These are phyloP conservation scores for Simalia tracyae DNA, from an alignment of 2,797 vertebrate species.

Conservation along the genomic window DNA sequence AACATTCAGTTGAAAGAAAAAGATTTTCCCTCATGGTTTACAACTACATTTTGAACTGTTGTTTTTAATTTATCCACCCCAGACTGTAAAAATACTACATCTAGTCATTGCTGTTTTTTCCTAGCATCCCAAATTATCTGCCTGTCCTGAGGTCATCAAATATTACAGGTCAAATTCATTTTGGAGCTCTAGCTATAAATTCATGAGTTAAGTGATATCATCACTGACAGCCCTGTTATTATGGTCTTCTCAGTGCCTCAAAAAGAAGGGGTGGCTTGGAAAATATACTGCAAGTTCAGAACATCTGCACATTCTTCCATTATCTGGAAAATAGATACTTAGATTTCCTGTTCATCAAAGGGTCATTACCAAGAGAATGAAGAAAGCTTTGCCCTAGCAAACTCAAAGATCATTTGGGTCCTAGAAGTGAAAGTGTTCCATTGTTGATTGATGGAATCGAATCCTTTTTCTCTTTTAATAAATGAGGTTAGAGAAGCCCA, in stretches of 20 bases:
- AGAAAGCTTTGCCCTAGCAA: background rate
- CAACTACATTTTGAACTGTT: background rate
- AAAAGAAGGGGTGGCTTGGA: background rate
- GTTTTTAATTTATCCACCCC: background rate
- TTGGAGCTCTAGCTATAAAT: background rate
- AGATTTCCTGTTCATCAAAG: background rate
- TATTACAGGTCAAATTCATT: background rate
- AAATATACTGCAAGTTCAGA: background rate
- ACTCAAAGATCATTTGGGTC: background rate
- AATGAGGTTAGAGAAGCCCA: background rate
- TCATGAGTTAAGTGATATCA: background rate
- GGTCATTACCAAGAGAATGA: background rate
- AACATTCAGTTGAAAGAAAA: background rate
- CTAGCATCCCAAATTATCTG: background rate
- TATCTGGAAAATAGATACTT: background rate
- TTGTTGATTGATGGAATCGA: background rate
- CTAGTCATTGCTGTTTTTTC: background rate
- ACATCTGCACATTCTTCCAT: background rate
- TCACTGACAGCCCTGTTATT: background rate
- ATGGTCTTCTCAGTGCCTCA: background rate
- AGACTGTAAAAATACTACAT: background rate
- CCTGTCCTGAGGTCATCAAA: background rate
- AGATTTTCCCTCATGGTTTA: background rate
- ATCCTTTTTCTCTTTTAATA: background rate
- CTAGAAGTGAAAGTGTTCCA: background rate